phyloP scores from a whole-genome alignment of 2,797 vertebrate genomes.

The Tadarida brasiliensis region DNA sequence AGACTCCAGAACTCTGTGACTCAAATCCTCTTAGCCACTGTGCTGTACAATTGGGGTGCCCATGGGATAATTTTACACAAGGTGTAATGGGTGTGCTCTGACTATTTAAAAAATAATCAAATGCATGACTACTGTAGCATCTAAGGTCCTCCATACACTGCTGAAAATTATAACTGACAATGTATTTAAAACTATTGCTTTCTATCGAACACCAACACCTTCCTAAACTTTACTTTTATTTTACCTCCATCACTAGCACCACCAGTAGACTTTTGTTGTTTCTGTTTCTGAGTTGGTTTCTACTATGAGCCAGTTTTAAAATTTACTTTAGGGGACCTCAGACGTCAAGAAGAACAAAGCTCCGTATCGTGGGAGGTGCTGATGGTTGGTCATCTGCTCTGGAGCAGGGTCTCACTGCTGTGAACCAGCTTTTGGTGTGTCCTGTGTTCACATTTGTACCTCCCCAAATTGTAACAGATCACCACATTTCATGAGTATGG shows the following conservation, averaged over 20 bases:
- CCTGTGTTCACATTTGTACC: not conserved
- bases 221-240: not conserved
- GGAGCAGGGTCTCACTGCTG: not conserved
- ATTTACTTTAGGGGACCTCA: not conserved
- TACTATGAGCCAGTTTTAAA: not conserved
- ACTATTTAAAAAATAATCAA: not conserved
- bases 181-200: not conserved
- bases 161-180: not conserved
- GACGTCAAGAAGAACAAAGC: not conserved
- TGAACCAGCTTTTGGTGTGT: not conserved
- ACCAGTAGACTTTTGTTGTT: not conserved
- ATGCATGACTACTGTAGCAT: not conserved
- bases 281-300: not conserved
- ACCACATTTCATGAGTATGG: not conserved
- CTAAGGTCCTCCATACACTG: fast-evolving
- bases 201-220: not conserved
- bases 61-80: not conserved
- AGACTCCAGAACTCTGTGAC: not conserved
- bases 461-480: not conserved
- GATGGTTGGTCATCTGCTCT: not conserved
- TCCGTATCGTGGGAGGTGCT: fast-evolving
- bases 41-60: not conserved
- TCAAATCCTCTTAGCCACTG: too few relatives aligned
- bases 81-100: not conserved
- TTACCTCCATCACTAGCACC: not conserved